phyloP scores from a whole-genome alignment of 2,888 invertebrate species.

The Drosophila subquinaria region DNA sequence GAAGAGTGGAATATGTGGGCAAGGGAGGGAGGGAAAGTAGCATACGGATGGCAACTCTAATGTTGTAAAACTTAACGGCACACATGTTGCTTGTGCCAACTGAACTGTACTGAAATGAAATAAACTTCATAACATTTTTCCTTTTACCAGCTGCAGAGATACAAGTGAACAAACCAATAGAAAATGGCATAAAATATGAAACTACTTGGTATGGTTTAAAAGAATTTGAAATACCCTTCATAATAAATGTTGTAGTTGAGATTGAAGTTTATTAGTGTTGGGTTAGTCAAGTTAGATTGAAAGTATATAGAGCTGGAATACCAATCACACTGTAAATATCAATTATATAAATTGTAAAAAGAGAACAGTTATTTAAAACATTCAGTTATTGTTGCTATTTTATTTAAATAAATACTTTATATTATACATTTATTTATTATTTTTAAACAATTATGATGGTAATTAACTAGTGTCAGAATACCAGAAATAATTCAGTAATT shows the following conservation, averaged over 20 bases:
- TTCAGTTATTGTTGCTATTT: no score
- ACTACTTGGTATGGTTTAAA: neutral
- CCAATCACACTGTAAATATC: no score
- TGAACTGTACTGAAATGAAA: constrained; percentile 4
- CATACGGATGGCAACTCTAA: constrained; percentile 18
- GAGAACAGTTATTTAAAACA: no score
- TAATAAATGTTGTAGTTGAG: neutral
- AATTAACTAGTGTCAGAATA: no score
- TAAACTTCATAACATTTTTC: constrained; percentile 2
- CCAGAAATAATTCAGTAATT: no score
- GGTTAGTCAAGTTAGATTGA: no score
- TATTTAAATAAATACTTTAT: no score
- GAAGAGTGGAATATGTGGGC: neutral
- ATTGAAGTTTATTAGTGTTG: no score
- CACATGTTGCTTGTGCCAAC: constrained; percentile 67
- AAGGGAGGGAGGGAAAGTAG: neutral
- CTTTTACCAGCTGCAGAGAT: constrained; percentile 13
- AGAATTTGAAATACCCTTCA: constrained; percentile 20
- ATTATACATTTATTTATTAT: no score
- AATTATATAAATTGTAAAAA: no score
- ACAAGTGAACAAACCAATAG: constrained; percentile 21
- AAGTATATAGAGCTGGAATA: no score
- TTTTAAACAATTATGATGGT: no score
- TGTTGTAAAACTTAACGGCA: constrained; percentile 64
- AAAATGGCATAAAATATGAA: constrained; percentile 28